Base-by-base conservation (phyloP, 1,140 invertebrate genomes). In the Hylyphantes graminicola region DNA sequence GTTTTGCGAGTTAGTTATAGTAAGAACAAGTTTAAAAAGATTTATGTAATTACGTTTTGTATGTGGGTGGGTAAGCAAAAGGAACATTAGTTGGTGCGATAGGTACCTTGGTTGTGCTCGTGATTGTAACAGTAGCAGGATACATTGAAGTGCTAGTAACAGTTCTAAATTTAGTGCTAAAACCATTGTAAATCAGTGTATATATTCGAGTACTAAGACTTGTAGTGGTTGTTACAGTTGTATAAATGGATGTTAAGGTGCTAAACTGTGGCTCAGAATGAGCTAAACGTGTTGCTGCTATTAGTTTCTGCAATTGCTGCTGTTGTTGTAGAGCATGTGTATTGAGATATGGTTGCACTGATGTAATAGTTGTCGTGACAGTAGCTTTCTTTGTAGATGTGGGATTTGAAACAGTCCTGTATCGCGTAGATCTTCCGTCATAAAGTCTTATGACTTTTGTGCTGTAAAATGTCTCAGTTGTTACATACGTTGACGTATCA, bases 361-460 rank as follows among this genome's bases (percentile, higher is more conserved):
- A 76, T 21, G 88, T 88, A 8, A 87, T 78, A 7, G 78, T 59
- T 21, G 88, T 87, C 17, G 87, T 87, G 10, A 89, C 55, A 5
- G 87, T 87, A 59, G 75, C 67, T 67, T 86, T 87, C 6, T 86
- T 87, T 9, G 86, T 87, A 15, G 74, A 84, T 7, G 78, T 84
- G 8, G 88, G 86, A 48, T 89, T 88, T 11, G 80, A 85, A 21
- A 88, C 64, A 1, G 86, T 88, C 75, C 88, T 61, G 35, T 86
- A 87, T 50, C 87, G 68, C 10, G 88, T 88, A 21, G 80, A 68
- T 79, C 89, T 79, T 55, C 88, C 88, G 72, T 89, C 88, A 35
- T 88, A 88, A 54, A 88, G 87, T 67, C 88, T 86, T 11, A 89
- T 73, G 10, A 87, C 81, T 80, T 87, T 88, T n/a, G 88, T 89